Percentiles rank a stretch among this genome's conserved stretches.
phyloP scores from a whole-genome alignment of 2,113 vertebrate genomes.

The Pachyramphus minor region DNA sequence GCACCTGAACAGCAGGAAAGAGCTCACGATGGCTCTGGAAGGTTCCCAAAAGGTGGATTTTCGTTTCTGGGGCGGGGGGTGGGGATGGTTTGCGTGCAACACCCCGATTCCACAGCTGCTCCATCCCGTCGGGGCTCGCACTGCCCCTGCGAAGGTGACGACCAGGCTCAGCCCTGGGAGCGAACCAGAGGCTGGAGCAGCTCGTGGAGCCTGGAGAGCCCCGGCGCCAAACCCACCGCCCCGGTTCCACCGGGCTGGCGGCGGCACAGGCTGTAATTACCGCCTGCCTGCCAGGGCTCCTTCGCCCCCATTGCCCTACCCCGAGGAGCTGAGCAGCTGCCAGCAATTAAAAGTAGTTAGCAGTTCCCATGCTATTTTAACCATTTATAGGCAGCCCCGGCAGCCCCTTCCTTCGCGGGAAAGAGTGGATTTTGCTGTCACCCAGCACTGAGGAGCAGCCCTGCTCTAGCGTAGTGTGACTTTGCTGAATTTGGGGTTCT shows the following conservation, averaged over 20 bases:
- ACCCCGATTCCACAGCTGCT: rapidly evolving
- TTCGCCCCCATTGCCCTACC: background rate
- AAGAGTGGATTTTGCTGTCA: rapidly evolving
- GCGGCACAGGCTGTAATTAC: background rate
- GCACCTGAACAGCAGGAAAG: too few relatives aligned
- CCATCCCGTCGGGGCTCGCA: rapidly evolving
- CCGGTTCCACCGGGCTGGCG: background rate
- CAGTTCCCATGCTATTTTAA: slow-evolving; percentile 23
- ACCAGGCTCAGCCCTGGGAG: background rate
- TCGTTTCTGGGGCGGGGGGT: background rate
- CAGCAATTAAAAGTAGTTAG: slow-evolving; percentile 33
- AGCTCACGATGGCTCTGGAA: rapidly evolving
- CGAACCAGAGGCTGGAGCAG: background rate
- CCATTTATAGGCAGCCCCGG: background rate
- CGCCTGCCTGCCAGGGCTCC: background rate
- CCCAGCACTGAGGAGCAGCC: rapidly evolving
- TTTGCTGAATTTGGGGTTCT: background rate
- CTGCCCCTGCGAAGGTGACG: rapidly evolving
- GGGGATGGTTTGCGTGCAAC: rapidly evolving
- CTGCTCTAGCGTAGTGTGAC: rapidly evolving
- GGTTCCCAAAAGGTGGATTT: background rate
- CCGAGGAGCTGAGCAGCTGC: background rate
- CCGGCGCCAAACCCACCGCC: background rate
- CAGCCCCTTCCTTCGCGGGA: background rate
- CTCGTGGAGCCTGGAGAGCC: rapidly evolving